Evolutionary conservation across 1,140 invertebrate species (phyloP), one percentile per base, ranked within the genome.

Genomic region (Drosophila subobscura): DNA sequence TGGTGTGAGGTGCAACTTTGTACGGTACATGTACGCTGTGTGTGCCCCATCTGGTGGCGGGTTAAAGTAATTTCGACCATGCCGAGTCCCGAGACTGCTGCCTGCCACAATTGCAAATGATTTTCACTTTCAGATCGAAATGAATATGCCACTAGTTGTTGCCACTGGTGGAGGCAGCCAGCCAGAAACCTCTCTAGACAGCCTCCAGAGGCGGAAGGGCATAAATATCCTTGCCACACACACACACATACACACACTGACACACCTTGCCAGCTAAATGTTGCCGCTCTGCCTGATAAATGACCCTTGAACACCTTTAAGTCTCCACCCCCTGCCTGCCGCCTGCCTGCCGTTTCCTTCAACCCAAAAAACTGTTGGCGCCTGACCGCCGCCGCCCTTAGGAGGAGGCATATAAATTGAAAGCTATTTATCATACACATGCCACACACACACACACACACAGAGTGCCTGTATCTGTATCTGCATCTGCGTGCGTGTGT

Each of bases 251-350:
- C 22, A n/a, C n/a, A 49, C 5, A 51, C 59, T 47, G 12, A 47
- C n/a, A 47, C 42, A 71, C 72, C 65, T 51, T 68, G 63, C 63
- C 65, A 64, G 79, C 80, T 84, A 84, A 84, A 84, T 84, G 79
- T 88, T 86, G 78, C 83, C 74, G 79, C 83, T 88, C 75, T 86
- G 80, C 81, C 83, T 86, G 83, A 86, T 86, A 86, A 86, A 86
- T 86, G 78, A 88, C 83, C 83, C 83, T 86, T 88, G 83, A 88
- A 88, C 83, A 86, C 83, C 83, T 86, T 88, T 79, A 86, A 86
- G 81, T 64, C 71, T 73, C 49, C 64, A 46, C 56, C 59, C 8
- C 14, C 37, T 10, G 14, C 14, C 53, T 29, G 8, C 25, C 5
- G 3, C n/a, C 16, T 25, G 37, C 37, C 45, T 20, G 37, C 59